A percentile compares a stretch with the other conserved stretches of the same genome.
These are phyloP conservation scores for Poeciliopsis turneri DNA, from an alignment of 2,797 vertebrate species.

Conservation along the genomic window DNA sequence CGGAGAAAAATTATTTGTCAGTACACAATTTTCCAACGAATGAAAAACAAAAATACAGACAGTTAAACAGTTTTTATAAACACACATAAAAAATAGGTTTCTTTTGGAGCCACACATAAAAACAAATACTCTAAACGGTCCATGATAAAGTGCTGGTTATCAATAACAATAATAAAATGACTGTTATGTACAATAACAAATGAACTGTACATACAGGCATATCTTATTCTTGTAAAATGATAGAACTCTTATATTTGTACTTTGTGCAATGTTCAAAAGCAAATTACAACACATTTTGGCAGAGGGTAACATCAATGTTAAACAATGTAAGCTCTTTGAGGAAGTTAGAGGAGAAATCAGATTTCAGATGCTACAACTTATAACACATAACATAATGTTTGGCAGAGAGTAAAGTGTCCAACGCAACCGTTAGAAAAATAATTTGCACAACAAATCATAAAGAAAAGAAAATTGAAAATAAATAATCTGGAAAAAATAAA, in stretches of 20 bases:
- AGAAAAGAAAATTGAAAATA: constrained; percentile 73
- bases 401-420: constrained; percentile 40
- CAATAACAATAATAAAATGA: constrained; percentile 61
- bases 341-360: constrained; percentile 2
- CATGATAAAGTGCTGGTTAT: constrained; percentile 54
- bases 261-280: constrained; percentile 71
- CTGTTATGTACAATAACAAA: constrained; percentile 68
- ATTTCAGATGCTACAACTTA: constrained; percentile 52
- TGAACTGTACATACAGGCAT: constrained; percentile 74
- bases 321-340: constrained; percentile 27
- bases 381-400: constrained; percentile 68
- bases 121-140: constrained; percentile 57
- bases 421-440: constrained; percentile 77
- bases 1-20: constrained; percentile 3
- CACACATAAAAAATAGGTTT: constrained; percentile 43
- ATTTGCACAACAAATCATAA: constrained; percentile 73
- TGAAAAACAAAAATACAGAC: constrained; percentile 11
- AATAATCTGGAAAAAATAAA: constrained; percentile 44
- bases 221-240: constrained; percentile 75
- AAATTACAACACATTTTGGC: constrained; percentile 61
- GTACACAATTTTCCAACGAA: constrained; percentile 7
- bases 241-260: constrained; percentile 65
- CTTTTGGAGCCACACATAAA: constrained; percentile 36
- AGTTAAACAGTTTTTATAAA: constrained; percentile 22
- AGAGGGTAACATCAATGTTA: constrained; percentile 41